Evolutionary conservation across 2,888 invertebrate genomes (phyloP).

Genomic region (Cerastis leucographa): DNA sequence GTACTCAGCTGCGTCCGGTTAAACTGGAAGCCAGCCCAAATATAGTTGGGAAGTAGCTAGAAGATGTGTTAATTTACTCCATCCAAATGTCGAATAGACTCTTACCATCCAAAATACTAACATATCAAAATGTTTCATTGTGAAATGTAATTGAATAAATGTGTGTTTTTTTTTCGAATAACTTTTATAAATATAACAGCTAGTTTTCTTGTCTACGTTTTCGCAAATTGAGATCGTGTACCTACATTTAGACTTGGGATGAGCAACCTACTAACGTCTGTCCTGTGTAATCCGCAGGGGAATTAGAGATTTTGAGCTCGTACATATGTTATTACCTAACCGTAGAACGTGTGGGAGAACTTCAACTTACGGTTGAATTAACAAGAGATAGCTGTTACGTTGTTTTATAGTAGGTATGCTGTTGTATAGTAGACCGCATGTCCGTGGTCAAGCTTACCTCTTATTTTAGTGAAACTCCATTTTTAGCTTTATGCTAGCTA

Average conservation of each 20-base stretch:
- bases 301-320: conserved; percentile 1
- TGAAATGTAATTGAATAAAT: no score
- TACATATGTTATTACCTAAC: conserved; percentile 13
- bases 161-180: no score
- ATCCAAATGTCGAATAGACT: neutral
- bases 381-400: neutral
- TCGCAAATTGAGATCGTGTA: neutral
- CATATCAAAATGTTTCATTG: no score
- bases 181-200: no score
- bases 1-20: no score
- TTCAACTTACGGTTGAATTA: neutral
- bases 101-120: neutral
- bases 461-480: neutral
- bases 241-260: neutral
- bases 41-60: no score
- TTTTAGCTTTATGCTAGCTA: neutral
- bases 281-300: conserved; percentile 9
- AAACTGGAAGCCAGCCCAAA: no score
- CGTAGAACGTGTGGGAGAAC: neutral
- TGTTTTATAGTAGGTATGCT: neutral
- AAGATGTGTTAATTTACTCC: neutral
- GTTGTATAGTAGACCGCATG: neutral
- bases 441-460: neutral
- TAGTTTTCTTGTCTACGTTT: neutral
- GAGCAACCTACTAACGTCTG: conserved; percentile 8